These are phyloP conservation scores for Egretta garzetta DNA, from an alignment of 2,113 vertebrate genomes.

Conservation along the genomic window DNA sequence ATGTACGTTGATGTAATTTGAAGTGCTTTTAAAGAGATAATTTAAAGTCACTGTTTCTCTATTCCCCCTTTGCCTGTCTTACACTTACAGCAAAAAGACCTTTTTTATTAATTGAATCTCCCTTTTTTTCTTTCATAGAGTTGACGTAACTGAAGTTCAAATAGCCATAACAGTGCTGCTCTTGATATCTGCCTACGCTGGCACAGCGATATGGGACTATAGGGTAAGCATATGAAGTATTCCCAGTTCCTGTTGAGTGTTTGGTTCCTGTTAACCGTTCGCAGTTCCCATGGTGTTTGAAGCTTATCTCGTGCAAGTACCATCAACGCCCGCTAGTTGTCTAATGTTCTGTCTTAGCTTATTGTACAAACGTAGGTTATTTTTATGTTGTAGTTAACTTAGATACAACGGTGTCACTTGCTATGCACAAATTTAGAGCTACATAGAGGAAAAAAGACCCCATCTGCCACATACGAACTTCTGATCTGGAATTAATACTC, in stretches of 20 bases:
- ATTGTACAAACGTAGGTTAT: neutral
- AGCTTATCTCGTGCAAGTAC: neutral
- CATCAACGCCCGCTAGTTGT: neutral
- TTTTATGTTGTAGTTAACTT: neutral
- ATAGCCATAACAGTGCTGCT: conserved; percentile 86
- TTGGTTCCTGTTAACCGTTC: neutral
- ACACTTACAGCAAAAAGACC: neutral
- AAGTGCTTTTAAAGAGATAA: neutral
- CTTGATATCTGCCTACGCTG: conserved; percentile 86
- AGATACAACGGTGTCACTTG: neutral
- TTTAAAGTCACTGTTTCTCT: neutral
- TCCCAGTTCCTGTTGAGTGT: neutral
- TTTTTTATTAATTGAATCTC: neutral
- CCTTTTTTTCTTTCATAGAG: conserved; percentile 64
- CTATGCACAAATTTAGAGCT: neutral
- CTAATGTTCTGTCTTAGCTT: neutral
- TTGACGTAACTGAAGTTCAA: conserved; percentile 98
- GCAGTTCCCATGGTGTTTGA: neutral
- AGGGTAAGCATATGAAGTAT: conserved; percentile 73
- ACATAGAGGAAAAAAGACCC: conserved; percentile 25
- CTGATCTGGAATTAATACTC: neutral
- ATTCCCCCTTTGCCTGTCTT: rapidly evolving
- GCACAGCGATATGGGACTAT: conserved; percentile 86
- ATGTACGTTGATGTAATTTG: neutral
- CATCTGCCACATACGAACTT: conserved; percentile 10